A percentile compares a stretch with the other conserved stretches of the same genome.
phyloP scores from a whole-genome alignment of 2,113 vertebrate species.

The Mola mola region DNA sequence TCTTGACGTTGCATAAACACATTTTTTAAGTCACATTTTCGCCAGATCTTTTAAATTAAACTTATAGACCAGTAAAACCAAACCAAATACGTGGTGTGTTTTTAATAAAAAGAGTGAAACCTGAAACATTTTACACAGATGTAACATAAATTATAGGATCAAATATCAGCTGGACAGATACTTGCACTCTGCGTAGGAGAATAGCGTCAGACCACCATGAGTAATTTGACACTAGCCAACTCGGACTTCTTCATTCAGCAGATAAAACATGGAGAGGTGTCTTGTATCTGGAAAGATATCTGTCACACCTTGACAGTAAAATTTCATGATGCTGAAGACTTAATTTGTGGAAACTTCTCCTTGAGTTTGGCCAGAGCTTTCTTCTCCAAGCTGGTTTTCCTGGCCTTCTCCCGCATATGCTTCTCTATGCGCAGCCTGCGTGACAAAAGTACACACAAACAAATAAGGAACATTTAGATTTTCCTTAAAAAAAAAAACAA shows the following conservation, averaged over 20 bases:
- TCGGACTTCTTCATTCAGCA: not conserved
- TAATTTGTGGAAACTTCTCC: constrained; percentile 82
- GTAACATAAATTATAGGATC: constrained; percentile 38
- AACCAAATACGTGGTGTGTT: too few relatives aligned
- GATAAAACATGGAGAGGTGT: not conserved
- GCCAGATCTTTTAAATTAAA: too few relatives aligned
- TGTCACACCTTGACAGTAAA: too few relatives aligned
- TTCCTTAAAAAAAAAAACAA: not conserved
- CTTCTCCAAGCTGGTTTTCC: constrained; percentile 67
- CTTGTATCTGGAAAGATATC: not conserved
- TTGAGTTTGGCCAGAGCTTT: constrained; percentile 67
- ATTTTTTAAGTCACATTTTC: too few relatives aligned
- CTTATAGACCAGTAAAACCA: too few relatives aligned
- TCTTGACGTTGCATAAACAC: not conserved
- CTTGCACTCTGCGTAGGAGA: not conserved
- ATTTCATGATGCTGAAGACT: constrained; percentile 58
- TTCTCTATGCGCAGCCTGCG: constrained; percentile 89
- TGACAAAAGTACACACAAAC: constrained; percentile 15
- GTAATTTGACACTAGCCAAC: not conserved
- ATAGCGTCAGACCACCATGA: not conserved
- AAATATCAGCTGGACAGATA: constrained; percentile 29
- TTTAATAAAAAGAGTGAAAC: constrained; percentile 14
- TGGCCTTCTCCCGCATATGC: constrained; percentile 63
- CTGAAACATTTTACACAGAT: not conserved
- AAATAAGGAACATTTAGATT: not conserved